phyloP scores from a whole-genome alignment of 1,140 invertebrate species.

The Prorops nasuta region DNA sequence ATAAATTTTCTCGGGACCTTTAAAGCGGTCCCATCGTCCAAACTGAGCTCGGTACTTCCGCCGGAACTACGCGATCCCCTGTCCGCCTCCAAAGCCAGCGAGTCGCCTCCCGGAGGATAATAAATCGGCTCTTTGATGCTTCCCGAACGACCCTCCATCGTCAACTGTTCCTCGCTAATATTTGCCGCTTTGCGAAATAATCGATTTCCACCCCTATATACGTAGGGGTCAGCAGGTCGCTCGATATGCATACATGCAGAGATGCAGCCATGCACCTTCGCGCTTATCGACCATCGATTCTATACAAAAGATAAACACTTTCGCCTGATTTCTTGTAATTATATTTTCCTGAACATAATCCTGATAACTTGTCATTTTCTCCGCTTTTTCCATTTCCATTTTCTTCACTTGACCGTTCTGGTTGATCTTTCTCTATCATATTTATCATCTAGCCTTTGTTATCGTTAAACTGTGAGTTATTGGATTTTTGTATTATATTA shows the following conservation, averaged over 20 bases:
- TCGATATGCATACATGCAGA: conserved; percentile 29
- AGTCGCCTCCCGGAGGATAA: conserved; percentile 16
- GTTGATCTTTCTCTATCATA: too few relatives aligned
- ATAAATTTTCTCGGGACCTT: conserved; percentile 68
- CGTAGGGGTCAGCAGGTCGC: conserved; percentile 32
- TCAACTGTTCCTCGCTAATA: conserved; percentile 19
- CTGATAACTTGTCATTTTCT: too few relatives aligned
- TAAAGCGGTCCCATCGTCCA: conserved; percentile 44
- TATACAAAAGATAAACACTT: too few relatives aligned
- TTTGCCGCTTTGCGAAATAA: conserved; percentile 29
- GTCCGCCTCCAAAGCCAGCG: not conserved
- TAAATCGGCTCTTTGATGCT: conserved; percentile 35
- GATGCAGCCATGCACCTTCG: too few relatives aligned
- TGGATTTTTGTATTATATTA: too few relatives aligned
- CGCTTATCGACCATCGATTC: too few relatives aligned
- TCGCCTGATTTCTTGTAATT: too few relatives aligned
- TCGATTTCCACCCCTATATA: conserved; percentile 26
- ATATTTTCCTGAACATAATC: too few relatives aligned
- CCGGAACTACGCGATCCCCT: conserved; percentile 30
- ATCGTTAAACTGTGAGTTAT: too few relatives aligned
- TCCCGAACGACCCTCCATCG: conserved; percentile 31
- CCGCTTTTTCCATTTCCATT: too few relatives aligned
- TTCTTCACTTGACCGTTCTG: too few relatives aligned
- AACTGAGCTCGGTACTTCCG: conserved; percentile 32
- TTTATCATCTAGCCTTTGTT: too few relatives aligned